Percentiles rank a stretch among this genome's conserved stretches.
phyloP scores from a whole-genome alignment of 2,888 invertebrate species.

The Cordilura impudica region DNA sequence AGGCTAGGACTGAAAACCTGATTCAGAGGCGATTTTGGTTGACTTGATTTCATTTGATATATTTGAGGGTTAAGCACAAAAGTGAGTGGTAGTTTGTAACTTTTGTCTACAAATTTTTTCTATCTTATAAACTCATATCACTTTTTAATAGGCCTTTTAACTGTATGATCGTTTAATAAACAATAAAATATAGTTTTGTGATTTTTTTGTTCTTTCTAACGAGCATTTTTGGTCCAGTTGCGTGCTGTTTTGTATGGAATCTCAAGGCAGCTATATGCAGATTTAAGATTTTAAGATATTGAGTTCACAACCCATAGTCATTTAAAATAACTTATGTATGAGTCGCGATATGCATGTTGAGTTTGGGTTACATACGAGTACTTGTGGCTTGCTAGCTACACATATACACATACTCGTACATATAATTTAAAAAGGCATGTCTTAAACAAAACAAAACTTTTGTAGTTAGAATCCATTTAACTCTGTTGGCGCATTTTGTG shows the following conservation, averaged over 20 bases:
- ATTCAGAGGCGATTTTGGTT: no score
- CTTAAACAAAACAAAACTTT: neutral
- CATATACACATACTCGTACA: neutral
- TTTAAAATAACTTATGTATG: slow-evolving; percentile 58
- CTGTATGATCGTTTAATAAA: slow-evolving; percentile 43
- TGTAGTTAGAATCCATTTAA: neutral
- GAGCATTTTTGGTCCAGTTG: slow-evolving; percentile 60
- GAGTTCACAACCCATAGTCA: slow-evolving; percentile 60
- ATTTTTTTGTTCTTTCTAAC: slow-evolving; percentile 13
- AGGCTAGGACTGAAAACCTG: no score
- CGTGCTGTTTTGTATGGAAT: slow-evolving; percentile 58
- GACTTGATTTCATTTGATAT: no score
- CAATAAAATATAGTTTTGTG: slow-evolving; percentile 52
- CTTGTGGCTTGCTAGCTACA: neutral
- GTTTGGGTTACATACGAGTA: no score
- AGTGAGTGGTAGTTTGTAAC: slow-evolving; percentile 48
- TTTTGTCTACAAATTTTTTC: slow-evolving; percentile 13
- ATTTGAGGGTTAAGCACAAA: slow-evolving; percentile 12
- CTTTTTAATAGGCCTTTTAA: slow-evolving; percentile 57
- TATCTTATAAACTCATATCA: slow-evolving; percentile 43
- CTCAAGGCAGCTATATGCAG: slow-evolving; percentile 63
- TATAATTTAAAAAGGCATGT: neutral
- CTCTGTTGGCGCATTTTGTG: neutral
- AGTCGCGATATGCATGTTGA: slow-evolving; percentile 30
- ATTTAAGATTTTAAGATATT: slow-evolving; percentile 61